Conservation (phyloP, 2,797 vertebrate genomes). For the Carapus acus region DNA sequence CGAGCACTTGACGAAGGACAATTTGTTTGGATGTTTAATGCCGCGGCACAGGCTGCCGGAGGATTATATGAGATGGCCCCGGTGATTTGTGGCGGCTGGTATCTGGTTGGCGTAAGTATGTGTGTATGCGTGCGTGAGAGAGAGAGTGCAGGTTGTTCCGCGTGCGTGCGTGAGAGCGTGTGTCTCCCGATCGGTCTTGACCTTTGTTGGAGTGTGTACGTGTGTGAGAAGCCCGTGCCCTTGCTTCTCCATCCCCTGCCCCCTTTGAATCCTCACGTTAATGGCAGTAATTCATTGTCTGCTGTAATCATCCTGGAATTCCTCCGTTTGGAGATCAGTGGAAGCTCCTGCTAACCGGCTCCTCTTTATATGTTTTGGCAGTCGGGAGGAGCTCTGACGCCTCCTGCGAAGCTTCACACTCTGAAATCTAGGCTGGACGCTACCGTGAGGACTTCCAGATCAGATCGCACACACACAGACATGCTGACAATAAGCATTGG, state of each 20-base stretch:
- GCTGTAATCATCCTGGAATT: constrained; percentile 53
- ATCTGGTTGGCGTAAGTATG: constrained; percentile 40
- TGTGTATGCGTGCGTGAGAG: constrained; percentile 40
- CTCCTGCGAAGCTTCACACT: constrained; percentile 58
- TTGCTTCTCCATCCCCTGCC: constrained; percentile 33
- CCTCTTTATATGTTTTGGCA: constrained; percentile 56
- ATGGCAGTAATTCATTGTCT: constrained; percentile 35
- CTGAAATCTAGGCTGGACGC: constrained; percentile 52
- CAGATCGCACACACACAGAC: constrained; percentile 50
- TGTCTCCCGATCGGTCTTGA: neutral
- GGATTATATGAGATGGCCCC: constrained; percentile 68
- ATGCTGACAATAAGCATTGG: neutral
- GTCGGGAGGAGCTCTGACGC: constrained; percentile 54
- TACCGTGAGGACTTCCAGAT: constrained; percentile 63
- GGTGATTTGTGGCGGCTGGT: constrained; percentile 68
- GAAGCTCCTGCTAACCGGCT: constrained; percentile 37
- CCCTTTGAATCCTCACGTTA: constrained; percentile 39
- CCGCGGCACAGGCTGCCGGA: constrained; percentile 54
- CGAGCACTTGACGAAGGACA: constrained; percentile 59
- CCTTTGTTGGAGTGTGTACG: constrained; percentile 5
- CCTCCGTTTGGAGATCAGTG: constrained; percentile 57
- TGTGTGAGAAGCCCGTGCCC: constrained; percentile 48
- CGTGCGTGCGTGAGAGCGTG: constrained; percentile 28
- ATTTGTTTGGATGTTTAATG: constrained; percentile 71
- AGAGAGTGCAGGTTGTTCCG: constrained; percentile 34